Conservation (phyloP, 1,140 invertebrate species). For the Cydia pomonella region DNA sequence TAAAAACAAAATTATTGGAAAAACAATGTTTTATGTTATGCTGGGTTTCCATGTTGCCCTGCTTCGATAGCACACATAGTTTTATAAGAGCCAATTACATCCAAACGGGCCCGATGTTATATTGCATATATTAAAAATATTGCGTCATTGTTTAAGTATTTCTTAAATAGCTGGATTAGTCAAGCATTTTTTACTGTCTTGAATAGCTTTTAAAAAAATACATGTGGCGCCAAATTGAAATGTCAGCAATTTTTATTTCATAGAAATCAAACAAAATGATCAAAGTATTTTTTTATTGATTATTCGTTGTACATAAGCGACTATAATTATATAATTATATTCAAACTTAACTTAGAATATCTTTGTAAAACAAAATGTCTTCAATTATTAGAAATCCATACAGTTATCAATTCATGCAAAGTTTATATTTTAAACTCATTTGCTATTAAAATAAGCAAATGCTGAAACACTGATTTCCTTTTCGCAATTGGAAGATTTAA, state of each 20-base stretch:
- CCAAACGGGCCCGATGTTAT: too few species aligned
- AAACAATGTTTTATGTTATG: too few species aligned
- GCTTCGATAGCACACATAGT: too few species aligned
- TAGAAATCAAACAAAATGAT: conserved; percentile 35
- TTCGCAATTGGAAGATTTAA: conserved; percentile 5
- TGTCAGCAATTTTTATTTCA: conserved; percentile 39
- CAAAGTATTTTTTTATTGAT: conserved; percentile 54
- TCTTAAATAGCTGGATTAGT: not conserved
- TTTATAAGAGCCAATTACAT: too few species aligned
- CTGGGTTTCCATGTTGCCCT: too few species aligned
- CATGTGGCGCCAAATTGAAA: not conserved
- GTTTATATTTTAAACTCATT: conserved; percentile 37
- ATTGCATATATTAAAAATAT: too few species aligned
- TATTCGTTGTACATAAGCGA: conserved; percentile 61
- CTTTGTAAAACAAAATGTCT: conserved; percentile 9
- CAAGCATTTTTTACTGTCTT: not conserved
- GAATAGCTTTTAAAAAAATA: conserved; percentile 6
- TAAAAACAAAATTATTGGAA: too few species aligned
- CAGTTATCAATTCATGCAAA: conserved; percentile 31
- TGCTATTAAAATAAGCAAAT: conserved; percentile 6
- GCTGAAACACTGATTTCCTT: not conserved
- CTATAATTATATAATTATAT: conserved; percentile 55
- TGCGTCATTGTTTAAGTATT: not conserved
- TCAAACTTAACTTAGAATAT: conserved; percentile 47
- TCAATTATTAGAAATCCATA: not conserved